phyloP scores from a whole-genome alignment of 2,888 invertebrate species.

The Cyrtodaria siliqua region DNA sequence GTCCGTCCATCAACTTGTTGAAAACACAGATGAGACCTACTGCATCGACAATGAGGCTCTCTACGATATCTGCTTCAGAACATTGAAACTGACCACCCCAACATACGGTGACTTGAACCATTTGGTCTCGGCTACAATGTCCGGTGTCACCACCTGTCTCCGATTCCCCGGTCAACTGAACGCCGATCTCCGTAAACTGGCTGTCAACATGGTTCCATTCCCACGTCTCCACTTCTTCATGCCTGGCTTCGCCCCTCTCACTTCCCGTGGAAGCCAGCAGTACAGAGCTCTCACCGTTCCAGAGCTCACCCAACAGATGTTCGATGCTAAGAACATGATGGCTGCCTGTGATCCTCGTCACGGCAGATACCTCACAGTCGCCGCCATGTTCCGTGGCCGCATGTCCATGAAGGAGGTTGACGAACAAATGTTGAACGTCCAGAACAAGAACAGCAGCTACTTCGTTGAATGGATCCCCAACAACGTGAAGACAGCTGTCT shows the following conservation, averaged over 20 bases:
- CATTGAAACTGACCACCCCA: conserved; percentile 92
- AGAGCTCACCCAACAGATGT: conserved; percentile 94
- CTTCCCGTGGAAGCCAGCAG: conserved; percentile 93
- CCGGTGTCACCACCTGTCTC: conserved; percentile 90
- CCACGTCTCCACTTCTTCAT: conserved; percentile 96
- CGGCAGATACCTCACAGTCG: conserved; percentile 82
- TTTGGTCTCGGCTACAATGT: conserved; percentile 88
- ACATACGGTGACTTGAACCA: conserved; percentile 96
- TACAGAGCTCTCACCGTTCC: conserved; percentile 92
- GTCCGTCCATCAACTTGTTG: conserved; percentile 90
- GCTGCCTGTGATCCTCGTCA: conserved; percentile 81
- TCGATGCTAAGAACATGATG: conserved; percentile 95
- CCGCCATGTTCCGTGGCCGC: conserved; percentile 84
- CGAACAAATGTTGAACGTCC: conserved; percentile 96
- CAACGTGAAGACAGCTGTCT: conserved; percentile 96
- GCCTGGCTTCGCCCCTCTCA: conserved; percentile 95
- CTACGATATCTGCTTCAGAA: conserved; percentile 95
- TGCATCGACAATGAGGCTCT: conserved; percentile 96
- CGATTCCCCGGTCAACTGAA: conserved; percentile 73
- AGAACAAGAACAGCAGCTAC: conserved; percentile 96
- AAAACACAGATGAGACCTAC: conserved; percentile 95
- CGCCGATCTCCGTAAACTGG: conserved; percentile 67
- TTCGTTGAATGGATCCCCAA: conserved; percentile 97
- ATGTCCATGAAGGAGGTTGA: conserved; percentile 90
- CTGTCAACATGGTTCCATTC: conserved; percentile 94